Base-by-base conservation (phyloP, 2,797 vertebrate genomes). In the Gouania willdenowi region DNA sequence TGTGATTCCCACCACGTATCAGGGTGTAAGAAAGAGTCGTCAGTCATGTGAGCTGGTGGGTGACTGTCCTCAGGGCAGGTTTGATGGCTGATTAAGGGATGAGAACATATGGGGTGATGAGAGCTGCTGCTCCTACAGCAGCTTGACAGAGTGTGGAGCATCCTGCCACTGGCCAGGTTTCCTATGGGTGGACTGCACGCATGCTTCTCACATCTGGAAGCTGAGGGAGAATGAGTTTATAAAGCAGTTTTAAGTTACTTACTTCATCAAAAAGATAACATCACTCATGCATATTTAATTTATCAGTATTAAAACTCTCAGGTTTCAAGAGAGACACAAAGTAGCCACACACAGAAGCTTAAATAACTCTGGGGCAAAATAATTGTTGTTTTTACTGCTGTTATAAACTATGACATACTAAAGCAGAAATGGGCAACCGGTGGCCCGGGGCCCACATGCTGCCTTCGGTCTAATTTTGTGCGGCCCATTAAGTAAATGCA, bases 151-250 rank as follows among this genome's bases (percentile, higher is more conserved):
- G 73, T 93, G 57, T 56, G 42, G 11, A 94, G 89, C 1, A 52
- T 86, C 66, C 93, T 84, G 49, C 93, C 92, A 7, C 60, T 85
- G 1, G 89, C 92, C 16, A 95, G 85, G 79, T 95, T 94, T 23
- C 90, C 91, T 44, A 95, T 76, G 0, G 92, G 82, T 27, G 93
- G 92, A 66, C 92, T 94, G 54, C 93, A 95, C 37, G 92, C 87
- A 1, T 12, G 87, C 26, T 89, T 84, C 0, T 33, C 73, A 51
- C 92, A 95, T 65, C 89, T 90, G 62, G 89, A 88, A 29, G 59
- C 82, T 82, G 48, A 71, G 26, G 22, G 8, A 42, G n/a, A 66
- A n/a, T n/a, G 38, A 14, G 10, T 4, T 12, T 23, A 18, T 18
- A 32, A 44, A 11, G 52, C 26, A 34, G 8, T 26, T 20, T 3